These are phyloP conservation scores for Vanacampus margaritifer DNA, from an alignment of 2,113 vertebrate species.

Conservation along the genomic window DNA sequence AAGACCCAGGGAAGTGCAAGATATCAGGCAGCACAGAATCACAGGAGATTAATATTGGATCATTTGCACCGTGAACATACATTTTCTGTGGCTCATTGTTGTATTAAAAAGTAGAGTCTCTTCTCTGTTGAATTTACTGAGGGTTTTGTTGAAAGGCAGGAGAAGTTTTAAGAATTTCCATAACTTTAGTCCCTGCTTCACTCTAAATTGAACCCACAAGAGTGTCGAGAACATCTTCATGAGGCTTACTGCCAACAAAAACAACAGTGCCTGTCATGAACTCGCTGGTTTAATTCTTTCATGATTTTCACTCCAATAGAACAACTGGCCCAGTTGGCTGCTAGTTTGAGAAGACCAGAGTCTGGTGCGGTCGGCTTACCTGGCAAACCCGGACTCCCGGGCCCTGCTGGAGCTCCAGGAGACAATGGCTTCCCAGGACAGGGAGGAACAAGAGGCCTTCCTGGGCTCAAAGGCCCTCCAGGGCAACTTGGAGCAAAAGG, in stretches of 20 bases:
- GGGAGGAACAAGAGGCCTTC: conserved; percentile 85
- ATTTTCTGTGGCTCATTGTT: conserved; percentile 41
- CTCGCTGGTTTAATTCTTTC: not conserved
- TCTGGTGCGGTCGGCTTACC: conserved; percentile 86
- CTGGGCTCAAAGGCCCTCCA: conserved; percentile 91
- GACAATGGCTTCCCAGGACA: conserved; percentile 94
- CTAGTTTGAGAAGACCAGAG: conserved; percentile 90
- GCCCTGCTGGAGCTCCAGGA: conserved; percentile 81
- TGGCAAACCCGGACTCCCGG: conserved; percentile 86
- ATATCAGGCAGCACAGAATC: conserved; percentile 33
- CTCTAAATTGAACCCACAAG: conserved; percentile 19
- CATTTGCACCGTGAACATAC: conserved; percentile 40
- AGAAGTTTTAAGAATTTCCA: not conserved
- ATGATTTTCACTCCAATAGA: conserved; percentile 68
- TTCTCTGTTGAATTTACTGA: conserved; percentile 45
- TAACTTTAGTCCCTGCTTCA: not conserved
- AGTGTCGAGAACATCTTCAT: conserved; percentile 5
- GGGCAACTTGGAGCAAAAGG: conserved; percentile 84
- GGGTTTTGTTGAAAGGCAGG: conserved; percentile 23
- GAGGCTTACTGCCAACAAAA: not conserved
- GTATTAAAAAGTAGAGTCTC: conserved; percentile 45
- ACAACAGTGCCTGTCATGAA: not conserved
- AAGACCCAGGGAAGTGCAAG: conserved; percentile 43
- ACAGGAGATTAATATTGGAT: conserved; percentile 51
- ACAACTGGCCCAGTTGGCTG: conserved; percentile 90